phyloP scores from a whole-genome alignment of 2,797 vertebrate species.

The Liasis olivaceus region DNA sequence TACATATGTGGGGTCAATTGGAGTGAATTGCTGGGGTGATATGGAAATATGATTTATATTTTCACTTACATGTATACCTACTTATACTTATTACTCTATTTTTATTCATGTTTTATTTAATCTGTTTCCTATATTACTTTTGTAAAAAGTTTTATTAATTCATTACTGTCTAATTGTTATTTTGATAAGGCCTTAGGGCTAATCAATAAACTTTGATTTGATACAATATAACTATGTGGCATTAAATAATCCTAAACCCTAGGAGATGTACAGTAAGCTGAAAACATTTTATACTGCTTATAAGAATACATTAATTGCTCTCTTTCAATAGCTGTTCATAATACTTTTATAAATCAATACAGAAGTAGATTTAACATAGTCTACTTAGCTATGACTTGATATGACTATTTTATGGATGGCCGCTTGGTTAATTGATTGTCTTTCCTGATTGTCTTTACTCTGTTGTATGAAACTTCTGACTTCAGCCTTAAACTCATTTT shows the following conservation, averaged over 20 bases:
- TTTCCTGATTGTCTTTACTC: slow-evolving; percentile 2
- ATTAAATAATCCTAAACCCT: background rate
- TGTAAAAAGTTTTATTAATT: too few species aligned
- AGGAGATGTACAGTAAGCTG: background rate
- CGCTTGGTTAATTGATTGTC: slow-evolving; percentile 8
- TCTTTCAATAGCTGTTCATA: background rate
- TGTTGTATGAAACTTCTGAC: slow-evolving; percentile 24
- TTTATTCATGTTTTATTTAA: too few species aligned
- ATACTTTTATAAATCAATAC: background rate
- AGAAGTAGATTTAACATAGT: background rate
- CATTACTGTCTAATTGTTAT: too few species aligned
- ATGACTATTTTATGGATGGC: slow-evolving; percentile 10
- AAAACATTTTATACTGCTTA: background rate
- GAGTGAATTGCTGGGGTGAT: too few species aligned
- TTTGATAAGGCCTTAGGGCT: too few species aligned
- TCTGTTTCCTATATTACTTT: too few species aligned
- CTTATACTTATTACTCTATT: too few species aligned
- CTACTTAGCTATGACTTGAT: background rate
- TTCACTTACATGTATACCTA: too few species aligned
- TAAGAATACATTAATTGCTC: background rate
- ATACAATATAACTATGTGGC: background rate
- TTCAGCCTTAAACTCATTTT: slow-evolving; percentile 24
- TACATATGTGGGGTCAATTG: too few species aligned
- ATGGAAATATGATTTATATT: too few species aligned
- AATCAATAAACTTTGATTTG: too few species aligned